Base-by-base conservation (phyloP, 2,888 invertebrate species). In the Nephrocerus scutellatus region DNA sequence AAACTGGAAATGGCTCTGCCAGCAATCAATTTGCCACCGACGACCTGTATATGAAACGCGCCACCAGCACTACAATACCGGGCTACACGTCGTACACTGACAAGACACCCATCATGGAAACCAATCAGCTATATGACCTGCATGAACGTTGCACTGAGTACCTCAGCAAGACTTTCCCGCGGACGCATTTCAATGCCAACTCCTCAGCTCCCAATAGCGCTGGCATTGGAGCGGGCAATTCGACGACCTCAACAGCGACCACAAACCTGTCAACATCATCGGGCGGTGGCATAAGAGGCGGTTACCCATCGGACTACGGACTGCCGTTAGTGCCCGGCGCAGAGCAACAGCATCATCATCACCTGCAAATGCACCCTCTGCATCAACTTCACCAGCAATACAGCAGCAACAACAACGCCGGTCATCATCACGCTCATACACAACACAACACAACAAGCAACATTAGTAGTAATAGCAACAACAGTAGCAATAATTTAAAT, bases 291-390 rank as follows among this genome's bases (percentile, higher is more conserved):
- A 43, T 39, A 25, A 52, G 51, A 12, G 43, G 48, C 5, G 80
- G 79, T 25, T 85, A 85, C 66, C 85, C 84, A 28, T 71, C 80
- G 16, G 84, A 86, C 68, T 84, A 86, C 64, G 86, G 86, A 37
- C 71, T 87, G 60, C 84, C 85, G 7, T 75, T 84, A 56, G 69
- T 73, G 48, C 72, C 74, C 41, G 63, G 68, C 16, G 67, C 66
- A 6, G 68, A 70, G 48, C 66, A 65, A 36, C 65, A 66, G 44
- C 59, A 65, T 26, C 62, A 62, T 39, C 66, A 66, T 50, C 60
- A 59, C 39, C 50, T 59, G 52, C 62, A 61, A 40, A 60, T 59
- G 60, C 64, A 60, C 52, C 77, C 58, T 60, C 74, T 60, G 73
- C 76, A 54, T 49, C 66, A 55, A 53, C 59, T 52, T 65, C 70